A percentile compares a stretch with the other conserved stretches of the same genome.
Conservation (phyloP, 2,888 invertebrate genomes). For the Teleogryllus oceanicus region DNA sequence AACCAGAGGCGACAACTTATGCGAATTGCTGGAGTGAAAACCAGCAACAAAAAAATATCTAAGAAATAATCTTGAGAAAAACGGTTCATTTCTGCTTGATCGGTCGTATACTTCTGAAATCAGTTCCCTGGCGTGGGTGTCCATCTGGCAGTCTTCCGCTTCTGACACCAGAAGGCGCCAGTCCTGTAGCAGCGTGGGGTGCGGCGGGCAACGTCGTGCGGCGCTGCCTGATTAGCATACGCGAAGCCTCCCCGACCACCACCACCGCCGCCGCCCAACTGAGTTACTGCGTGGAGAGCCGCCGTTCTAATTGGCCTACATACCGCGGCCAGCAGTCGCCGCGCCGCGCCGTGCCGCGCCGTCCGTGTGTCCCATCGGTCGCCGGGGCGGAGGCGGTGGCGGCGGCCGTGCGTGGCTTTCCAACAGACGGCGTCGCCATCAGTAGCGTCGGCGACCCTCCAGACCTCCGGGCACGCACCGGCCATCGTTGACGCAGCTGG, state of each 20-base stretch:
- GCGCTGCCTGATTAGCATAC: neutral
- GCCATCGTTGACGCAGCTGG: neutral
- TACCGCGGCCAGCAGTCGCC: neutral
- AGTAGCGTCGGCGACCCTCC: neutral
- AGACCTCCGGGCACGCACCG: neutral
- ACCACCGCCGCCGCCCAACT: neutral
- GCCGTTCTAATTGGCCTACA: constrained; percentile 19
- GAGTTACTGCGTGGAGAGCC: neutral
- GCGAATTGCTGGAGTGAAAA: no score
- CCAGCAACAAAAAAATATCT: no score
- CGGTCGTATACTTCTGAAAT: no score
- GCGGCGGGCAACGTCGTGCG: neutral
- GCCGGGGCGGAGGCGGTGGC: neutral
- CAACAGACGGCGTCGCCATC: neutral
- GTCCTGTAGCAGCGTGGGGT: neutral
- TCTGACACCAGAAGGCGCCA: no score
- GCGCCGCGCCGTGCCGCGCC: neutral
- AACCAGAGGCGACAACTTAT: no score
- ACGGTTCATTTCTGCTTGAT: no score
- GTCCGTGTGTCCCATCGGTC: neutral
- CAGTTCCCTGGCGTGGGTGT: no score
- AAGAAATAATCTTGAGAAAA: no score
- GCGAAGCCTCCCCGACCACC: neutral
- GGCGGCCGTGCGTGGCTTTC: neutral
- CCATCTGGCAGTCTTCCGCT: no score